These are phyloP conservation scores for Trissolcus brochymenae DNA, from an alignment of 2,888 invertebrate genomes.

Conservation along the genomic window DNA sequence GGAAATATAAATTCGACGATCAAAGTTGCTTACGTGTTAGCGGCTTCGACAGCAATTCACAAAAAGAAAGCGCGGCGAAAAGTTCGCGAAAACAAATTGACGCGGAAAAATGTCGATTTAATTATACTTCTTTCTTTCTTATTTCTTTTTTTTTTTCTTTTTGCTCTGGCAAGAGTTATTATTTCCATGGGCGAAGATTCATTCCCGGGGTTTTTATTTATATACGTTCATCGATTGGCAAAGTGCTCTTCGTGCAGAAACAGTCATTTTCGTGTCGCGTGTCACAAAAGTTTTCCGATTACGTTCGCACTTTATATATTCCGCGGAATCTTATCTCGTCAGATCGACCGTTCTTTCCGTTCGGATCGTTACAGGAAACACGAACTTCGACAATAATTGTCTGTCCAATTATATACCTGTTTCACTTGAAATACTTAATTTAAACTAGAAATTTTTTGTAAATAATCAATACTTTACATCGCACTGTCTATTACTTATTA, in stretches of 20 bases:
- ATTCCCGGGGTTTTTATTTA: neutral
- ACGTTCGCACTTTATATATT: conserved; percentile 40
- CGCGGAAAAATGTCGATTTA: conserved; percentile 10
- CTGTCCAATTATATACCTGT: conserved; percentile 30
- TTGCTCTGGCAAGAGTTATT: neutral
- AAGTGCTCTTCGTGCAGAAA: conserved; percentile 30
- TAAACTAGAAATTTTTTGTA: neutral
- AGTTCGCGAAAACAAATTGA: conserved; percentile 22
- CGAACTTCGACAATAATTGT: conserved; percentile 22
- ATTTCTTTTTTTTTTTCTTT: too few species aligned
- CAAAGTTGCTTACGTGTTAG: conserved; percentile 45
- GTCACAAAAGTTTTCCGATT: conserved; percentile 42
- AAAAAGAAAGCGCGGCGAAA: conserved; percentile 18
- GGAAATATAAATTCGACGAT: conserved; percentile 41
- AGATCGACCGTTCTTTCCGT: conserved; percentile 25
- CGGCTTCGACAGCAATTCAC: conserved; percentile 13
- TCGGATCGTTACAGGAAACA: conserved; percentile 27
- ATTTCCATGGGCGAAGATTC: conserved; percentile 6
- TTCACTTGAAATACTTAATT: neutral
- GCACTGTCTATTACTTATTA: too few species aligned
- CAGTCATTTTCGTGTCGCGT: conserved; percentile 37
- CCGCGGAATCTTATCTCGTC: conserved; percentile 25
- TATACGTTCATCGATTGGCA: conserved; percentile 24
- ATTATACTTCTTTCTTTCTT: conserved; percentile 6
- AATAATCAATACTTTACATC: too few species aligned